Conservation (phyloP, 64 coral and sea anemone genomes). For the Stichodactyla helianthus region DNA sequence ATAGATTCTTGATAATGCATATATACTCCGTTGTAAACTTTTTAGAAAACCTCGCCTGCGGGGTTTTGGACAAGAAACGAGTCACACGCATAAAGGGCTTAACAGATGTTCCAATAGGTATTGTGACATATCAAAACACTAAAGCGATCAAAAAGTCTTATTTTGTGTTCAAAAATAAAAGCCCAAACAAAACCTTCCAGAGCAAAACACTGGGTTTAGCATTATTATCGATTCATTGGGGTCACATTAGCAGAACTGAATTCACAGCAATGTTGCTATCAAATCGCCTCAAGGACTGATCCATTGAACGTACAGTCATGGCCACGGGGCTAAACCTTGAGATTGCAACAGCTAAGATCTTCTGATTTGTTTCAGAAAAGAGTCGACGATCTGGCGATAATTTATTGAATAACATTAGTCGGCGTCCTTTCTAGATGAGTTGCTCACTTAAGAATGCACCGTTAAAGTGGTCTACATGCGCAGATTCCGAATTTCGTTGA, state of each 20-base stretch:
- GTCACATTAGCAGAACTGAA: neutral
- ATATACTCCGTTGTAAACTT: slow-evolving; percentile 25
- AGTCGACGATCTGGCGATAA: slow-evolving; percentile 26
- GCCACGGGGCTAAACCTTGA: neutral
- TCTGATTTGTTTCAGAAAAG: slow-evolving; percentile 13
- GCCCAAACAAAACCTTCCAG: neutral
- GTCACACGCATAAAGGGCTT: neutral
- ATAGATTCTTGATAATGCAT: slow-evolving; percentile 38
- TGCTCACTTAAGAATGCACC: slow-evolving; percentile 21
- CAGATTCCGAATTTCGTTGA: neutral
- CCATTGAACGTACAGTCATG: neutral
- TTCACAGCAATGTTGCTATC: neutral
- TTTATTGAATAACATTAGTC: slow-evolving; percentile 23
- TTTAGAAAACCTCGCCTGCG: neutral
- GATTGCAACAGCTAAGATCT: slow-evolving; percentile 14
- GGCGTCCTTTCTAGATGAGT: slow-evolving; percentile 7
- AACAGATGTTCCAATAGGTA: neutral
- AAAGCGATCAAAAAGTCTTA: neutral
- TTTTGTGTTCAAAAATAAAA: neutral
- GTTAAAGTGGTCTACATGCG: slow-evolving; percentile 10
- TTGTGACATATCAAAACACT: neutral
- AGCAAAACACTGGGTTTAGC: neutral
- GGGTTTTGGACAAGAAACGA: neutral
- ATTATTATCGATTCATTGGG: neutral
- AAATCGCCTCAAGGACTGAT: slow-evolving; percentile 1